Evolutionary conservation across 1,140 invertebrate genomes (phyloP).

Genomic region (Chlorops oryzae): DNA sequence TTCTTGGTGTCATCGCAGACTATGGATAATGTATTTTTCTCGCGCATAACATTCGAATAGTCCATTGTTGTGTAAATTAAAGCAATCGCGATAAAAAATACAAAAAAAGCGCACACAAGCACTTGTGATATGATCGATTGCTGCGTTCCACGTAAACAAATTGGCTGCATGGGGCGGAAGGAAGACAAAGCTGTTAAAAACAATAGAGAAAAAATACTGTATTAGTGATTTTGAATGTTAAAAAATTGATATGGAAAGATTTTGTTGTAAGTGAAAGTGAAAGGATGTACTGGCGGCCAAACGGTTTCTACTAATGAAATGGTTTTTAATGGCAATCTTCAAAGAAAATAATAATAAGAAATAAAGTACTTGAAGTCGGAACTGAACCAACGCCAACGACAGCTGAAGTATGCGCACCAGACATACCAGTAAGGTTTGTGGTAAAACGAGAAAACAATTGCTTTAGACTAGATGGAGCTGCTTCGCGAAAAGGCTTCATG

Average conservation of each 20-base stretch:
- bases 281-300: slow-evolving; percentile 3
- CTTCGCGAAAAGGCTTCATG: too few species aligned
- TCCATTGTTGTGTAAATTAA: slow-evolving; percentile 27
- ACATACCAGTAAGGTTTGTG: too few species aligned
- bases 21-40: slow-evolving; percentile 25
- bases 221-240: slow-evolving; percentile 6
- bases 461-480: too few species aligned
- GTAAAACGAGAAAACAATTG: slow-evolving; percentile 5
- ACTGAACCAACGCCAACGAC: too few species aligned
- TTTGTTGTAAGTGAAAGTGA: neutral
- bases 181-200: neutral
- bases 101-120: slow-evolving; percentile 27
- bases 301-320: too few species aligned
- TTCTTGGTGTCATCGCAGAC: too few species aligned
- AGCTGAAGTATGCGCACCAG: too few species aligned
- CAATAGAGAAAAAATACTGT: slow-evolving; percentile 14
- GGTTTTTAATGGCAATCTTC: too few species aligned
- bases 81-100: slow-evolving; percentile 31
- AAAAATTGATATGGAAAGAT: neutral
- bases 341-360: too few species aligned
- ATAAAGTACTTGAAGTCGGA: too few species aligned
- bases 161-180: neutral
- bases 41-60: slow-evolving; percentile 18
- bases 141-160: slow-evolving; percentile 4
- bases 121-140: slow-evolving; percentile 30